Conservation (phyloP, 2,797 vertebrate species). For the Lerista edwardsae region DNA sequence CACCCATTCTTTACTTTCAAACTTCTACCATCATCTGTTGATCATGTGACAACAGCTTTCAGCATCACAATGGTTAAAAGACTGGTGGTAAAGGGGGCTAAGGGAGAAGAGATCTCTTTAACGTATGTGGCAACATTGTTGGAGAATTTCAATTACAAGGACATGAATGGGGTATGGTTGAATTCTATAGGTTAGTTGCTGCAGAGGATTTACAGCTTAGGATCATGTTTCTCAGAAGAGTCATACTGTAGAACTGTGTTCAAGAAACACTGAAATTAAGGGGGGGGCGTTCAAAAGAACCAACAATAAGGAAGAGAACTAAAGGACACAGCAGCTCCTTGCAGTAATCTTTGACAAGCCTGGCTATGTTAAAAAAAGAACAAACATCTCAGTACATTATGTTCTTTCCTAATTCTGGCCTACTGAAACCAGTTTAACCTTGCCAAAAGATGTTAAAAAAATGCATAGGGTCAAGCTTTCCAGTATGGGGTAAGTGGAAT, state of each 20-base stretch:
- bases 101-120: conserved; percentile 19
- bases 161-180: not conserved
- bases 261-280: not conserved
- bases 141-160: conserved; percentile 22
- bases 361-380: not conserved
- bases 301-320: not conserved
- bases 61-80: not conserved
- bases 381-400: not conserved
- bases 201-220: not conserved
- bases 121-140: not conserved
- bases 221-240: not conserved
- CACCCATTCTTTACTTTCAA: conserved; percentile 38
- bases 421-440: too few relatives aligned
- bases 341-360: not conserved
- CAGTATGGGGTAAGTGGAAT: too few relatives aligned
- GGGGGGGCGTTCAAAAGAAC: not conserved
- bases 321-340: not conserved
- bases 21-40: conserved; percentile 29
- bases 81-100: not conserved
- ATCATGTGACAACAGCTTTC: not conserved
- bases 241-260: not conserved
- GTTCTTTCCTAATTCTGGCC: too few relatives aligned
- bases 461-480: too few relatives aligned
- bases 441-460: not conserved
- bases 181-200: conserved; percentile 1